These are phyloP conservation scores for human (Homo sapiens) DNA, from an alignment of 2,113 vertebrate genomes.

Conservation along the genomic window GRCh38 chr16:20636001-20636500, in stretches of 20 bases:
- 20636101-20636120: not conserved
- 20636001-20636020: not conserved
- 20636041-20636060: not conserved
- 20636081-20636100: not conserved
- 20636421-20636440: not conserved
- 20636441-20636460: not conserved
- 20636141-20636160: not conserved
- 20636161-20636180: not conserved
- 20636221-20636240: not conserved
- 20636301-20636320: not conserved
- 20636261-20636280: not conserved
- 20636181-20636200: not conserved
- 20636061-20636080: not conserved
- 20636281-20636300: not conserved
- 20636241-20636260: not conserved
- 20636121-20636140: not conserved
- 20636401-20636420: not conserved
- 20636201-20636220: not conserved
- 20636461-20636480: not conserved
- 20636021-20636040: not conserved
- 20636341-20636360: not conserved
- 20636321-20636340: not conserved
- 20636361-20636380: not conserved
- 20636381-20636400: not conserved
- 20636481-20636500: not conserved